Conservation (phyloP, 2,113 vertebrate genomes). For the Recurvirostra avosetta region DNA sequence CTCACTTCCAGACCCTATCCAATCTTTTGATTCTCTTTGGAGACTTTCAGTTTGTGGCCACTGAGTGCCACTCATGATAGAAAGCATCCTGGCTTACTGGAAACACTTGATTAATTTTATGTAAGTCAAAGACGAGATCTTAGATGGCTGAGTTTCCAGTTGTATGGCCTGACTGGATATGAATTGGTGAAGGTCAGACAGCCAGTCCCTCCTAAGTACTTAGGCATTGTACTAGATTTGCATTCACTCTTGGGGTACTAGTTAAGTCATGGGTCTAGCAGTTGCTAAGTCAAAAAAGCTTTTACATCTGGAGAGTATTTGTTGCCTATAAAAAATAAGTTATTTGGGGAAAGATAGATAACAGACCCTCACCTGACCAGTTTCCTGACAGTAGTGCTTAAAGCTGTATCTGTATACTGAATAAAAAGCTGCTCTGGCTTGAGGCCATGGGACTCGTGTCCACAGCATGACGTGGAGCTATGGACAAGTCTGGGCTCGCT, state of each 20-base stretch:
- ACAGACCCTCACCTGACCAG: neutral
- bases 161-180: neutral
- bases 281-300: neutral
- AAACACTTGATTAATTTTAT: neutral
- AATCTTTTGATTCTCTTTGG: neutral
- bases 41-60: neutral
- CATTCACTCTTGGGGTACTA: neutral
- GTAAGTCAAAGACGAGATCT: neutral
- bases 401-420: neutral
- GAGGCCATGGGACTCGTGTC: neutral
- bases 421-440: neutral
- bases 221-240: neutral
- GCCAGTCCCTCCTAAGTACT: neutral
- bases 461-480: accelerated
- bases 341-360: neutral
- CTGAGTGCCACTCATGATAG: neutral
- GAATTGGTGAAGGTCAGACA: neutral
- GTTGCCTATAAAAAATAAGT: neutral
- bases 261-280: neutral
- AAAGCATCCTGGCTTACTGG: neutral
- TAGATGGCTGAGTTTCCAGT: neutral
- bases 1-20: neutral
- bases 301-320: neutral
- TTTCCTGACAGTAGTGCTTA: neutral
- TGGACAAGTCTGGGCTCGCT: neutral